A percentile compares a stretch with the other conserved stretches of the same genome.
Evolutionary conservation across 2,888 invertebrate species (phyloP).

Genomic region (Phalangium opilio): DNA sequence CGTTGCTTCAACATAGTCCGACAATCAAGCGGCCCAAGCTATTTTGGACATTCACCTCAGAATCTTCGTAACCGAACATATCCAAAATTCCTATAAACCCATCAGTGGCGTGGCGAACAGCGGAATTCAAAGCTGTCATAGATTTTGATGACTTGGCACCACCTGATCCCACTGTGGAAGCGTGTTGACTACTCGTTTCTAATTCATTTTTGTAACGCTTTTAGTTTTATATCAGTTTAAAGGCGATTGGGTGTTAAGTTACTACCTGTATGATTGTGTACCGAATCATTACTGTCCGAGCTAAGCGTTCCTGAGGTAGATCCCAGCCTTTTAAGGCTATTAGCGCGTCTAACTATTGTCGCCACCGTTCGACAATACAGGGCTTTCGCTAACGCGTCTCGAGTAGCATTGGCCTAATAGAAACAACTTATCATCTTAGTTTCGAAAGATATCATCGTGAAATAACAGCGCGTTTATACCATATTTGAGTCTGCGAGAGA

Average conservation of each 20-base stretch:
- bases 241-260: no score
- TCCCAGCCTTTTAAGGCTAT: slow-evolving; percentile 66
- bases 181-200: slow-evolving; percentile 59
- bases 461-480: slow-evolving; percentile 31
- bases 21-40: background rate
- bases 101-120: slow-evolving; percentile 80
- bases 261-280: slow-evolving; percentile 49
- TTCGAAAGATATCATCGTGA: background rate
- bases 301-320: slow-evolving; percentile 68
- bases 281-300: slow-evolving; percentile 81
- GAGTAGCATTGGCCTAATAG: slow-evolving; percentile 57
- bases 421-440: slow-evolving; percentile 5
- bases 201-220: no score
- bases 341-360: slow-evolving; percentile 80
- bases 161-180: slow-evolving; percentile 55
- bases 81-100: slow-evolving; percentile 90
- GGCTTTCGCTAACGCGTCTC: slow-evolving; percentile 78
- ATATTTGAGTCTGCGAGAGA: slow-evolving; percentile 68
- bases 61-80: slow-evolving; percentile 93
- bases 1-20: background rate
- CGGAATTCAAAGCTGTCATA: slow-evolving; percentile 81
- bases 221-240: no score
- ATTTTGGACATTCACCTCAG: slow-evolving; percentile 39
- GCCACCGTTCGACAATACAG: slow-evolving; percentile 87
- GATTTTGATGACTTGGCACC: slow-evolving; percentile 56